Base-by-base conservation (phyloP, 1,140 invertebrate genomes). In the Neodiprion fabricii region DNA sequence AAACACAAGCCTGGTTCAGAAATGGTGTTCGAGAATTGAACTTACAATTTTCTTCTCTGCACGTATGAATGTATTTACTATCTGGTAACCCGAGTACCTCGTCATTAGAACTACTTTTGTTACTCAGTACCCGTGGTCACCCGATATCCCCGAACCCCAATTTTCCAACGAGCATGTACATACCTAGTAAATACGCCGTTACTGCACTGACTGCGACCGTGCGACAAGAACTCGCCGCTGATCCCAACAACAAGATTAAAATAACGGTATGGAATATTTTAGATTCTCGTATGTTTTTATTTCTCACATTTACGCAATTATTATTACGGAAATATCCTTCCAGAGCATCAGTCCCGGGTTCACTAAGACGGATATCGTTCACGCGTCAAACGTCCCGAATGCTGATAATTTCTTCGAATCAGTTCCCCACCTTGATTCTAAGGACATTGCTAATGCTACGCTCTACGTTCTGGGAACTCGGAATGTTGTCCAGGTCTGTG, bases 341-440 rank as follows among this genome's bases (percentile, higher is more conserved):
- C 76, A 92, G 91, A 89, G 89, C 79, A 89, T 92, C 10, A 91
- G 91, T 81, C 91, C 91, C 1, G 91, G 91, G 4, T 72, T 89
- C 5, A 90, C 91, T 5, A 82, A 88, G 72, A 92, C 91, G 0
- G 91, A 92, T 73, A 83, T 91, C 77, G 78, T 88, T 72, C 83
- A 79, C 79, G 76, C 80, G 9, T 80, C 81, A 74, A 75, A 74
- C 66, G 72, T 82, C n/a, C 78, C 82, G 0, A 82, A 72, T 7
- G 68, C 65, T 71, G 48, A 67, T n/a, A 65, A 17, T 28, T 17
- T 76, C 61, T 77, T 72, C 49, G 72, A 76, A 17, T 3, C 14
- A 49, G 21, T 74, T 17, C 79, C 81, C 47, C 28, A 78, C 17
- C 71, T 91, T 11, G 72, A 87, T 72, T 72, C 88, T 0, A 84